Percentiles rank a stretch among this genome's conserved stretches.
These are phyloP conservation scores for Eremobia ochroleuca DNA, from an alignment of 2,888 invertebrate genomes.

Conservation along the genomic window DNA sequence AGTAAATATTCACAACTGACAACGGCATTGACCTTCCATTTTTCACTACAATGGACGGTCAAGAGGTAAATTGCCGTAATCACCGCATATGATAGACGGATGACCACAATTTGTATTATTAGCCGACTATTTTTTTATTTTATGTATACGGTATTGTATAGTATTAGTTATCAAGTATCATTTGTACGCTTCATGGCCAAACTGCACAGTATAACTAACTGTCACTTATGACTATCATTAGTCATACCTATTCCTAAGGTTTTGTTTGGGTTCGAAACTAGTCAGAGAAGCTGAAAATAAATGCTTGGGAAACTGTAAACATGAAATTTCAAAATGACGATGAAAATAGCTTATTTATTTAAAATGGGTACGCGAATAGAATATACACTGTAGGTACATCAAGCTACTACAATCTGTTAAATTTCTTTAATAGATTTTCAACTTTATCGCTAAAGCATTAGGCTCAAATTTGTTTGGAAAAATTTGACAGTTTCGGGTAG, in stretches of 20 bases:
- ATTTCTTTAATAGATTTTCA: no score
- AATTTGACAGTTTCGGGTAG: no score
- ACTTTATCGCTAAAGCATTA: no score
- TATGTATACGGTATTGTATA: neutral
- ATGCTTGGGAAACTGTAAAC: no score
- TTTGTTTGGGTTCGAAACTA: neutral
- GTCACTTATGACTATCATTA: neutral
- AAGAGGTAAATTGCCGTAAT: slow-evolving; percentile 32
- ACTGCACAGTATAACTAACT: neutral
- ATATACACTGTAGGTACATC: neutral
- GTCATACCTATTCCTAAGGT: neutral
- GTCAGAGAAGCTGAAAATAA: neutral
- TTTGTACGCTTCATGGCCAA: neutral
- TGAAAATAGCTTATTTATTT: neutral
- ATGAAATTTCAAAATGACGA: neutral
- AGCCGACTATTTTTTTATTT: slow-evolving; percentile 4
- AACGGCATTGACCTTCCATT: slow-evolving; percentile 18
- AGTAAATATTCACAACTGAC: neutral
- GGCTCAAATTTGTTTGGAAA: no score
- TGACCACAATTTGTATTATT: neutral
- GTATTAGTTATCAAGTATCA: neutral
- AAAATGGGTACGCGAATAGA: neutral
- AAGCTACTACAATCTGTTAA: no score
- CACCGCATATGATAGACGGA: neutral
- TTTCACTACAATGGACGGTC: slow-evolving; percentile 15